phyloP scores from a whole-genome alignment of 2,797 vertebrate species.

The Buceros bicornis region DNA sequence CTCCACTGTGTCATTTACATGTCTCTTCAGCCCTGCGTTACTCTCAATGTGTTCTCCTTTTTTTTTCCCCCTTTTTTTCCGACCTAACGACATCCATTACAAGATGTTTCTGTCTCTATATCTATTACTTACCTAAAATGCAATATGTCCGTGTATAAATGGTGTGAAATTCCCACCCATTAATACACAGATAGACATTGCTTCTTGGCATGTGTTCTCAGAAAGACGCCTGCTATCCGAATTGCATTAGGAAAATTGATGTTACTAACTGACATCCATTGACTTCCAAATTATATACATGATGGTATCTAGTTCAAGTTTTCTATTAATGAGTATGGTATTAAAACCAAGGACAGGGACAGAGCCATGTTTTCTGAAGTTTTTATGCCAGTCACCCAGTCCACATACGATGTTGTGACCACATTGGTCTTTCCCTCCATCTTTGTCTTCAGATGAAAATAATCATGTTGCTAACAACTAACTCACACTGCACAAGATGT shows the following conservation, averaged over 20 bases:
- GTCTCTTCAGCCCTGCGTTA: not conserved
- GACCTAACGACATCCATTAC: not conserved
- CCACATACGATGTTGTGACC: not conserved
- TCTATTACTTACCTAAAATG: not conserved
- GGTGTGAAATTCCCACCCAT: not conserved
- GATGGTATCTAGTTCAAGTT: not conserved
- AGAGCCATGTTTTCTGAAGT: not conserved
- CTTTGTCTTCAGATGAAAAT: not conserved
- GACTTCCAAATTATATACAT: not conserved
- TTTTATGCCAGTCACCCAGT: too few species aligned
- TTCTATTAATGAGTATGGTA: not conserved
- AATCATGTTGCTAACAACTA: not conserved
- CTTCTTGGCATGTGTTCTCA: not conserved
- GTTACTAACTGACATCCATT: not conserved
- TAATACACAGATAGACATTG: not conserved
- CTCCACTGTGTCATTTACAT: not conserved
- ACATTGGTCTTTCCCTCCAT: not conserved
- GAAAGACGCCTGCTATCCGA: not conserved
- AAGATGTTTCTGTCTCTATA: not conserved
- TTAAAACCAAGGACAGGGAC: not conserved
- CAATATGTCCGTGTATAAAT: not conserved
- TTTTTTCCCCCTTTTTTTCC: rapidly evolving
- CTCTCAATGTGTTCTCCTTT: not conserved
- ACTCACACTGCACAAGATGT: not conserved
- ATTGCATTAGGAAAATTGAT: not conserved